Evolutionary conservation across 2,113 vertebrate species (phyloP).

Genomic region (Pholis gunnellus): DNA sequence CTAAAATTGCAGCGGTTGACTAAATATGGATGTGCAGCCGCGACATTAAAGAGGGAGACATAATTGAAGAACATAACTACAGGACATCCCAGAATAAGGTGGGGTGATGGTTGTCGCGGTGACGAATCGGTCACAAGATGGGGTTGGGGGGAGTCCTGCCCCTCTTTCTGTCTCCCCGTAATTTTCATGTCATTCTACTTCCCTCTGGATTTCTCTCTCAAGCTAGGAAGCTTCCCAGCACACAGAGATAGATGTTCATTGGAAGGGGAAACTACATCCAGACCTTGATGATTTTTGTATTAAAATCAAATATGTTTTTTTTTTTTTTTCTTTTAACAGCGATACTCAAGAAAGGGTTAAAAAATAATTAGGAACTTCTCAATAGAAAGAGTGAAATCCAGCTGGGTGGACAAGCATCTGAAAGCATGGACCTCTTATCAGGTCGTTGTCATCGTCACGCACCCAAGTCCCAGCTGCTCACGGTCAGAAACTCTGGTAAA

Average conservation of each 20-base stretch:
- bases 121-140: slow-evolving; percentile 78
- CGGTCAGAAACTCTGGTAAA: neutral
- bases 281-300: neutral
- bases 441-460: neutral
- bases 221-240: neutral
- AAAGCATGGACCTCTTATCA: neutral
- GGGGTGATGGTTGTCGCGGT: slow-evolving; percentile 76
- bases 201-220: slow-evolving; percentile 34
- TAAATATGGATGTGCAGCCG: slow-evolving; percentile 85
- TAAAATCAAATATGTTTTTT: neutral
- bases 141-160: slow-evolving; percentile 43
- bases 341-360: neutral
- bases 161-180: slow-evolving; percentile 33
- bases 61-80: slow-evolving; percentile 88
- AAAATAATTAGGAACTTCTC: neutral
- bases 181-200: slow-evolving; percentile 63
- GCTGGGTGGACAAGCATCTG: neutral
- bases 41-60: slow-evolving; percentile 85
- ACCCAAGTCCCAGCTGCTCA: no score
- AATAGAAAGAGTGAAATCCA: neutral
- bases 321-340: neutral
- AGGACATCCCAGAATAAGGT: slow-evolving; percentile 83
- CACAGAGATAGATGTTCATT: neutral
- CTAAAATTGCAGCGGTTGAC: slow-evolving; percentile 85
- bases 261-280: slow-evolving; percentile 1